Evolutionary conservation across 1,140 invertebrate genomes (phyloP), one percentile per base, ranked within the genome.

Genomic region (Rhizoglyphus robini): DNA sequence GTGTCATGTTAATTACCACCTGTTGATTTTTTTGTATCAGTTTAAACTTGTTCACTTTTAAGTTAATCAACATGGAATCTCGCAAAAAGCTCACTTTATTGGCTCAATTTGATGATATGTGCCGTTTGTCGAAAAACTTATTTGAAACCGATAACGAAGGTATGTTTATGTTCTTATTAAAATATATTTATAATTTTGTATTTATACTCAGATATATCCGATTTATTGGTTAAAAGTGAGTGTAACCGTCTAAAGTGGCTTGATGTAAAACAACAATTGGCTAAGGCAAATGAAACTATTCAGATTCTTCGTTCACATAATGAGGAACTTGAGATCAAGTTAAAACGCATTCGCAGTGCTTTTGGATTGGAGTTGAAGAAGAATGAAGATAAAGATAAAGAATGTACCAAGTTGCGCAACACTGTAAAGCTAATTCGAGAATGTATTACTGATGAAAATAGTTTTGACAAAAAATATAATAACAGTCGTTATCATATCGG

Each of bases 21-120:
- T n/a, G n/a, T n/a, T n/a, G n/a, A n/a, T n/a, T n/a, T n/a, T n/a
- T n/a, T n/a, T n/a, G n/a, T n/a, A n/a, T n/a, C n/a, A n/a, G n/a
- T n/a, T n/a, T n/a, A n/a, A n/a, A n/a, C n/a, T n/a, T n/a, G n/a
- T n/a, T n/a, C n/a, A n/a, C n/a, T n/a, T n/a, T n/a, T n/a, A n/a
- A n/a, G n/a, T n/a, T n/a, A n/a, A n/a, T n/a, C n/a, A n/a, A n/a
- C n/a, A n/a, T n/a, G n/a, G n/a, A n/a, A n/a, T n/a, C n/a, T n/a
- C n/a, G n/a, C n/a, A n/a, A n/a, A n/a, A n/a, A n/a, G n/a, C n/a
- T n/a, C n/a, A 11, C 76, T 15, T 57, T 76, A 2, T 71, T 75
- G n/a, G 75, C 76, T 29, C 67, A 71, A 29, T 77, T 72, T 73
- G 76, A 78, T 71, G 76, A 78, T 67, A 68, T 78, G 31, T 72